phyloP scores from a whole-genome alignment of 1,140 invertebrate genomes.

The Lanistes nyassanus region DNA sequence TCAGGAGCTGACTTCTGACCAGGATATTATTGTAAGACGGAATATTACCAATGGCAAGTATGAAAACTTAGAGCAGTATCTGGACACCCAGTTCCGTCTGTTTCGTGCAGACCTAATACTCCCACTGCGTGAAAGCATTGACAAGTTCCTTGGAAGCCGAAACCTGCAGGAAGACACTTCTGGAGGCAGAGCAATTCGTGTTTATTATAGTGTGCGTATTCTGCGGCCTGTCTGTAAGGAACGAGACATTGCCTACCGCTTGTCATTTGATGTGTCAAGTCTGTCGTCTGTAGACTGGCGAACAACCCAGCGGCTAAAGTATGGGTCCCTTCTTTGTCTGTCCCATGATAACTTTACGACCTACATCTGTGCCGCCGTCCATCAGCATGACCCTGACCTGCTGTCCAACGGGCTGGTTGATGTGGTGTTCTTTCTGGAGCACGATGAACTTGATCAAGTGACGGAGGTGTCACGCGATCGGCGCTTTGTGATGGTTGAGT shows the following conservation, averaged over 20 bases:
- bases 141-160: conserved; percentile 36
- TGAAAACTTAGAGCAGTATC: conserved; percentile 75
- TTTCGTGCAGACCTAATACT: conserved; percentile 76
- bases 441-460: conserved; percentile 17
- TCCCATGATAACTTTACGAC: conserved; percentile 76
- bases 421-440: conserved; percentile 61
- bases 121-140: conserved; percentile 66
- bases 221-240: conserved; percentile 47
- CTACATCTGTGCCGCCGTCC: conserved; percentile 74
- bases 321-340: conserved; percentile 79
- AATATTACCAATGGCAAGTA: conserved; percentile 75
- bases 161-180: conserved; percentile 1
- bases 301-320: conserved; percentile 73
- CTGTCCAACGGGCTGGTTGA: conserved; percentile 49
- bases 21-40: conserved; percentile 68
- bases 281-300: conserved; percentile 59
- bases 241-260: conserved; percentile 42
- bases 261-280: conserved; percentile 54
- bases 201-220: conserved; percentile 44
- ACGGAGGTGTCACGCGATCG: conserved; percentile 7
- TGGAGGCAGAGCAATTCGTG: not conserved
- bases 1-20: conserved; percentile 49
- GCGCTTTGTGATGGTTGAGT: conserved; percentile 65
- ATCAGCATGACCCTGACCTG: conserved; percentile 68
- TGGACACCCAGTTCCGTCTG: conserved; percentile 81